Evolutionary conservation across 2,797 vertebrate species (phyloP), one percentile per base, ranked within the genome.

Genomic region (Miichthys miiuy): DNA sequence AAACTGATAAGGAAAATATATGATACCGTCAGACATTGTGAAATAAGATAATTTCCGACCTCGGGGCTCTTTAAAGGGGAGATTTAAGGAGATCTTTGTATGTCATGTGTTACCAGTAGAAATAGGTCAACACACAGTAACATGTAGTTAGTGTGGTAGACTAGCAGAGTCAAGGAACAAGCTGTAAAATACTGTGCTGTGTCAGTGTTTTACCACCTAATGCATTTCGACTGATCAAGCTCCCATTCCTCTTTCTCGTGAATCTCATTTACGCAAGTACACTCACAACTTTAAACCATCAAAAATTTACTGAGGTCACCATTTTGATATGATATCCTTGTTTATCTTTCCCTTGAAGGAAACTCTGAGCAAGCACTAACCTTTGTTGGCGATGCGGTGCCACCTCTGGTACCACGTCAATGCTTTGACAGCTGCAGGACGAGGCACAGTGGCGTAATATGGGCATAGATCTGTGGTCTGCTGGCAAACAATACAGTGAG

Each of bases 351-450:
- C n/a, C 51, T 12, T 13, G 18, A 54, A 66, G 11, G 55, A 72
- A 20, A 25, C 38, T 63, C 18, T 27, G 6, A 64, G 42, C 34
- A 8, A 30, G 27, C 16, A 3, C n/a, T 67, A 27, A 20, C 48
- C 20, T 54, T 47, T 63, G 57, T 51, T 52, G 21, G 42, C 50
- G 16, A 46, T 44, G 10, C 47, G 25, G 17, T 38, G 1, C 20
- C n/a, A 18, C 42, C 41, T 60, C 23, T 38, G 34, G 34, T 38
- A 38, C 27, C 23, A 17, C 42, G 42, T 60, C 23, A 16, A 0
- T 65, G 18, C 42, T 50, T 52, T 60, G 13, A 11, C 61, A 57
- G 78, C 42, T 44, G 60, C 62, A 18, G 68, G 18, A 47, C 54
- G 71, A 80, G 8, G 48, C 63, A n/a, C 55, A 21, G 63, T 8